Conservation (phyloP, 2,888 invertebrate species). For the Eledona agricola region DNA sequence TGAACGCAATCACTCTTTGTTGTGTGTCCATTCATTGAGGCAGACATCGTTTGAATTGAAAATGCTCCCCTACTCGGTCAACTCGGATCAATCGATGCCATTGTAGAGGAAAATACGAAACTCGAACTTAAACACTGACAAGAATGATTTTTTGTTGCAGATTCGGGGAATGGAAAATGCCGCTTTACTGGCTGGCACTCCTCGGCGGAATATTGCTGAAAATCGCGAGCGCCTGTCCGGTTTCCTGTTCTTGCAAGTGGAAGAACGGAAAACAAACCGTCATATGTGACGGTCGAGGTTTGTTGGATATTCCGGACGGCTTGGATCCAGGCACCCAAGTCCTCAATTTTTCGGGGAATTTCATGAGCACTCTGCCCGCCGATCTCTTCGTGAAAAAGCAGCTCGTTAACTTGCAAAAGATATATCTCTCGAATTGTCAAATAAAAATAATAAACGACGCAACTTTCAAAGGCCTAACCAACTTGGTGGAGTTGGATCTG, state of each 20-base stretch:
- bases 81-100: conserved; percentile 32
- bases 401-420: conserved; percentile 85
- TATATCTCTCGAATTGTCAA: conserved; percentile 81
- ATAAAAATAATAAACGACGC: conserved; percentile 80
- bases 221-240: conserved; percentile 71
- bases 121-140: conserved; percentile 12
- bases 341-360: conserved; percentile 84
- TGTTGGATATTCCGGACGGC: conserved; percentile 79
- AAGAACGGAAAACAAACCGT: conserved; percentile 91
- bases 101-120: conserved; percentile 23
- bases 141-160: conserved; percentile 28
- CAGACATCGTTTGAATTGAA: conserved; percentile 54
- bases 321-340: conserved; percentile 89
- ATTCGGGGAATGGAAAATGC: conserved; percentile 27
- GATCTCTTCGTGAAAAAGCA: conserved; percentile 83
- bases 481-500: conserved; percentile 88
- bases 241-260: conserved; percentile 89
- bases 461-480: conserved; percentile 84
- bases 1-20: conserved; percentile 52
- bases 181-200: conserved; percentile 31
- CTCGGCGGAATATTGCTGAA: conserved; percentile 10
- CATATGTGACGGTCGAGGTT: conserved; percentile 81
- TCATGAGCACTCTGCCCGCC: conserved; percentile 77
- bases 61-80: conserved; percentile 40
- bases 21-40: conserved; percentile 52